These are phyloP conservation scores for Lates calcarifer DNA, from an alignment of 2,113 vertebrate genomes.

Conservation along the genomic window DNA sequence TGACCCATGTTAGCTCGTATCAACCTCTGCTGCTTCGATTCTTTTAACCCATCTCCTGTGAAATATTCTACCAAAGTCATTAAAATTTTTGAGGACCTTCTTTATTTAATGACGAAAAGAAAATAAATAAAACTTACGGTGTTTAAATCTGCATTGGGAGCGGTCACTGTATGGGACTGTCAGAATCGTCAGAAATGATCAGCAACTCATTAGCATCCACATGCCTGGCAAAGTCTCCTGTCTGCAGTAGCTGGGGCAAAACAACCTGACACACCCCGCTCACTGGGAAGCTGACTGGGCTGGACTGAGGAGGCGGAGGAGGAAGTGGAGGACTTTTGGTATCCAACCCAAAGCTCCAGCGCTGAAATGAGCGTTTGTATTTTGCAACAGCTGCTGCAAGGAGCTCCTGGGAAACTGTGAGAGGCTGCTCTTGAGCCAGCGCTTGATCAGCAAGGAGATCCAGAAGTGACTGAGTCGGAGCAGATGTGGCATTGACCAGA, in stretches of 20 bases:
- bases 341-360: constrained; percentile 50
- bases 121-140: constrained; percentile 9
- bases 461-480: constrained; percentile 19
- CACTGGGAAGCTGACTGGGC: constrained; percentile 55
- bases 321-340: constrained; percentile 64
- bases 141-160: background rate
- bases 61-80: no score
- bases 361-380: constrained; percentile 35
- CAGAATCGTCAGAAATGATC: constrained; percentile 30
- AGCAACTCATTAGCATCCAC: constrained; percentile 62
- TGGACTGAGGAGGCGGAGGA: constrained; percentile 73
- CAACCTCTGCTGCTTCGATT: no score
- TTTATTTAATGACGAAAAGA: background rate
- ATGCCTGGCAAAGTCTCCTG: constrained; percentile 79
- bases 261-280: constrained; percentile 51
- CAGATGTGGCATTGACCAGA: background rate
- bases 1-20: no score
- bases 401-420: constrained; percentile 35
- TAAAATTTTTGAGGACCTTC: no score
- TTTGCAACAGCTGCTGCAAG: constrained; percentile 47
- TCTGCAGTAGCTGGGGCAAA: constrained; percentile 84
- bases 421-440: constrained; percentile 27
- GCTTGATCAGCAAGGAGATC: constrained; percentile 65
- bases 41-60: no score
- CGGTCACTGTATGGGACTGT: constrained; percentile 9